Base-by-base conservation (phyloP, 2,888 invertebrate species). In the Dendrolimus houi region DNA sequence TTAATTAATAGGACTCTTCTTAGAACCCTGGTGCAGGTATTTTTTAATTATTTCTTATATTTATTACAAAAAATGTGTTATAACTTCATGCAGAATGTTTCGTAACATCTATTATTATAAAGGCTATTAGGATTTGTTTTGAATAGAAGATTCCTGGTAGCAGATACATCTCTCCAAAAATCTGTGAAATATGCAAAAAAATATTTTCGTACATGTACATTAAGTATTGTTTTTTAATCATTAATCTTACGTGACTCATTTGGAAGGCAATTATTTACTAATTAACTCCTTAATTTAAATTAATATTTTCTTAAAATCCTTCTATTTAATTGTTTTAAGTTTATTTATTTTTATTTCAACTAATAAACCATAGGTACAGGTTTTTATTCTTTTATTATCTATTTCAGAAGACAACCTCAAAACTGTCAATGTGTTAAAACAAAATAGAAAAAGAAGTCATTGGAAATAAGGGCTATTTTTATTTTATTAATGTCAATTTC, bases 21-120 rank as follows among this genome's bases (percentile, higher is more conserved):
- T 64, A 83, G 88, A 62, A 76, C 81, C 58, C 66, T 90, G 54
- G 70, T 82, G 57, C 90, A 90, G 88, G 90, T 90, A 82, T 63
- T 58, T 60, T 66, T 56, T 52, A 41, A 6, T 58, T 59, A 60
- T 54, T 53, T n/a, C 54, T 10, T n/a, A n/a, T n/a, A 56, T 54
- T 57, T 57, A 8, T 14, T 10, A 55, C 55, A 54, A 29, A 60
- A 62, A 57, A 56, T 56, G 52, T 56, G 54, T 56, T 53, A 54
- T 57, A 62, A 64, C 9, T 12, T 12, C 47, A 47, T 10, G 9
- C 9, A 47, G 9, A 47, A 60, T 77, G 87, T 89, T 89, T 88
- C 87, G 85, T 89, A 87, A 88, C 86, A 64, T 61, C 52, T 65
- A 47, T 10, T 29, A 29, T 29, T 29, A 47, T 9, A 47, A 47